Evolutionary conservation across 2,113 vertebrate genomes (phyloP), one percentile per base, ranked within the genome.

Genomic region (Laticauda colubrina): DNA sequence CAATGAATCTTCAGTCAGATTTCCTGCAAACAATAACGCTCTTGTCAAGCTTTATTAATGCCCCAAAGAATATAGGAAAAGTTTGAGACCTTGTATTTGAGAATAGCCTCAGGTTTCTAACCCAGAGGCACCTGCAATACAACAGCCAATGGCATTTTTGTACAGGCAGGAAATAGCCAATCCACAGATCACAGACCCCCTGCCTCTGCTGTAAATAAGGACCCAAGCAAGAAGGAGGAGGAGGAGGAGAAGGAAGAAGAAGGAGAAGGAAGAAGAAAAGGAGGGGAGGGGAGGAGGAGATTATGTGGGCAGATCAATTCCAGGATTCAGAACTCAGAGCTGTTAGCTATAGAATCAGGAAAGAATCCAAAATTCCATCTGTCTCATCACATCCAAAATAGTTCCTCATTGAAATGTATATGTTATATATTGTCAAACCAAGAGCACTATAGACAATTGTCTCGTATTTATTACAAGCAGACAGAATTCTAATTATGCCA

Each of bases 381-480:
- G 95, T 96, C 95, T 96, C 92, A 86, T 91, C 91, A 86, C 93
- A 92, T 91, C 96, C 93, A 96, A 92, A 96, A 95, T 95, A 75
- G 86, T 87, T 95, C 87, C 51, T 91, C 90, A 53, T 94, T 95
- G 95, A 96, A 97, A 92, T 85, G 54, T 92, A 92, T 89, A 89
- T 39, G 57, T 61, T 81, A 89, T 39, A 97, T 91, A 94, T 69
- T 91, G 92, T 85, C 92, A 93, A 95, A 91, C 89, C 94, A 92
- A 90, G 88, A 89, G 85, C 24, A 48, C 88, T 97, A 97, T 97
- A 93, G 96, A 95, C 94, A 96, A 96, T 96, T 94, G 91, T 89
- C 61, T 85, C 87, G 94, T 87, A 92, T 96, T 98, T 96, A 97
- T 96, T 97, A 97, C 93, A 95, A 97, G 97, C 93, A 96, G 97